Evolutionary conservation across 2,888 invertebrate genomes (phyloP), one percentile per base, ranked within the genome.

Genomic region (Xestia c-nigrum): DNA sequence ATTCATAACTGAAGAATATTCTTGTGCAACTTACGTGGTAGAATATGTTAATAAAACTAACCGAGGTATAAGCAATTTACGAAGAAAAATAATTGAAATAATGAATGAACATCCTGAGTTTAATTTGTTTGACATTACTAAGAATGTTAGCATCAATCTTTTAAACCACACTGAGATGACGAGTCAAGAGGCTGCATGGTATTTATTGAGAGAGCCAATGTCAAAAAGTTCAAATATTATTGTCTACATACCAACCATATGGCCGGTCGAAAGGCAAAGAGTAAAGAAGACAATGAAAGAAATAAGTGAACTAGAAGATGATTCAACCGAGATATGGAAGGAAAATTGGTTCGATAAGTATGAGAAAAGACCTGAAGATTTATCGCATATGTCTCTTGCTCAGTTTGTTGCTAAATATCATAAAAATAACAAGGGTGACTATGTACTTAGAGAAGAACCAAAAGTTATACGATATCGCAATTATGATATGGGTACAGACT

Each of bases 11-110:
- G 94, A 95, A 5, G 93, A 94, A 84, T 93, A 93, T 87, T 89
- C 92, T 14, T 95, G 94, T 84, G 94, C 94, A 3, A 79, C 88
- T 10, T 94, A 93, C 76, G 91, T 95, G 5, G 92, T 90, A 10
- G 92, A 94, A 76, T 94, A 92, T 80, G 88, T 93, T 0, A 94
- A 94, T 80, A 94, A 94, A 87, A 82, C 89, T 0, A 88, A 91
- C 75, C 81, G 91, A 88, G 91, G 93, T 6, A 74, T 92, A n/a
- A 92, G 92, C 76, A 80, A 93, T 85, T 86, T 94, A 75, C 90
- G 91, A 85, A 69, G 90, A 31, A 31, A 91, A 86, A 90, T 94
- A 64, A 89, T 91, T 71, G 76, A 91, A 78, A 82, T 86, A 40
- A 87, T 88, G 85, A 79, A 90, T 24, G 89, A 90, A 78, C 63